Percentiles rank a stretch among this genome's conserved stretches.
phyloP scores from a whole-genome alignment of 2,888 invertebrate genomes.

The Sericinus montela region DNA sequence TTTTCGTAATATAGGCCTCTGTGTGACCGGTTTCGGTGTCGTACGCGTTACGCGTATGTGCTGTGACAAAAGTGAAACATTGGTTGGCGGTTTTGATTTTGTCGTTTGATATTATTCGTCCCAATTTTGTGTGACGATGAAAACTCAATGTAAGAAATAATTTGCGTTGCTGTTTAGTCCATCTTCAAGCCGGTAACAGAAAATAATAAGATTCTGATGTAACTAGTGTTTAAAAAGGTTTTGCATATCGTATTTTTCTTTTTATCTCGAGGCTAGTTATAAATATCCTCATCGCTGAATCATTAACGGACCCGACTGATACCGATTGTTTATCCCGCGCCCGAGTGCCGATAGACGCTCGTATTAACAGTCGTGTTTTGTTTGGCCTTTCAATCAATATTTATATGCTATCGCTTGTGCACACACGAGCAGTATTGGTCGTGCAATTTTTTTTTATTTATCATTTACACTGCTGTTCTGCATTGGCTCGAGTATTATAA shows the following conservation, averaged over 20 bases:
- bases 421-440: too few relatives aligned
- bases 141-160: constrained; percentile 6
- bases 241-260: background rate
- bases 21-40: constrained; percentile 19
- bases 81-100: constrained; percentile 36
- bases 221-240: too few relatives aligned
- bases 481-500: too few relatives aligned
- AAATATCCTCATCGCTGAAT: constrained; percentile 3
- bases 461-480: too few relatives aligned
- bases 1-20: constrained; percentile 21
- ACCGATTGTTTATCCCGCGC: constrained; percentile 5
- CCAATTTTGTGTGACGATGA: constrained; percentile 8
- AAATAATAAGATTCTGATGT: too few relatives aligned
- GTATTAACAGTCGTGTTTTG: constrained; percentile 12
- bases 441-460: too few relatives aligned
- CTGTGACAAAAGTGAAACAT: constrained; percentile 42
- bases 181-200: background rate
- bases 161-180: background rate
- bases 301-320: background rate
- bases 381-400: constrained; percentile 7
- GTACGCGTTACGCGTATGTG: constrained; percentile 44
- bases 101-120: background rate
- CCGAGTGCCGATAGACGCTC: constrained; percentile 3
- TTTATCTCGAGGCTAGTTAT: background rate
- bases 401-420: too few relatives aligned